phyloP scores from a whole-genome alignment of 2,113 vertebrate species.

The Heliornis fulica region DNA sequence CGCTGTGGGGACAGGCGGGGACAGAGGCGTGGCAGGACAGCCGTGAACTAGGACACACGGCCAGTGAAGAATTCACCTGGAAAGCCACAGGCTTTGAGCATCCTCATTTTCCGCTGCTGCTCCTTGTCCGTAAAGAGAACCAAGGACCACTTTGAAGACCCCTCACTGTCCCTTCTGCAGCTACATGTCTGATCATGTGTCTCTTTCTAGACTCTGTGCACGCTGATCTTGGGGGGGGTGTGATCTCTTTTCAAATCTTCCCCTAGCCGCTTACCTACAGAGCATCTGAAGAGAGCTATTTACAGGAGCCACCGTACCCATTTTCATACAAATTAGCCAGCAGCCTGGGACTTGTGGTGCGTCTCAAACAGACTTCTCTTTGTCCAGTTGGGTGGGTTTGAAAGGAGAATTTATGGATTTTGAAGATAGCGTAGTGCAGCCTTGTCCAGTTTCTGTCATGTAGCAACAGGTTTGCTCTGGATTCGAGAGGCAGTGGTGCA shows the following conservation, averaged over 20 bases:
- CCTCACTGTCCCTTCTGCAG: neutral
- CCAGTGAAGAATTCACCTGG: neutral
- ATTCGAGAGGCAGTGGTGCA: neutral
- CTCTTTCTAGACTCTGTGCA: neutral
- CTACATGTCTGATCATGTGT: neutral
- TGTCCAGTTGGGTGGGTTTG: neutral
- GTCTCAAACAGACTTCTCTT: conserved; percentile 34
- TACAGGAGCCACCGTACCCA: neutral
- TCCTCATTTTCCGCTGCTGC: neutral
- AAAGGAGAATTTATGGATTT: conserved; percentile 7
- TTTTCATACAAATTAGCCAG: conserved; percentile 45
- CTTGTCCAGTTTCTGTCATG: neutral
- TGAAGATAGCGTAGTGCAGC: neutral
- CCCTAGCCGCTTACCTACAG: neutral
- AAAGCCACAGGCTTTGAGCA: neutral
- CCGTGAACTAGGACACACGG: no score
- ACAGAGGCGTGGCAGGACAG: neutral
- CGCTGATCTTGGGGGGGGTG: neutral
- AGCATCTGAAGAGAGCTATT: neutral
- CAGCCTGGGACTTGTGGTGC: neutral
- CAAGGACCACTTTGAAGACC: neutral
- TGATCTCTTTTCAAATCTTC: neutral
- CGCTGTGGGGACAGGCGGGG: neutral
- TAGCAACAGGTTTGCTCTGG: neutral
- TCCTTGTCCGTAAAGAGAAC: neutral